Conservation (phyloP, 2,113 vertebrate genomes). For the Grammomys surdaster region DNA sequence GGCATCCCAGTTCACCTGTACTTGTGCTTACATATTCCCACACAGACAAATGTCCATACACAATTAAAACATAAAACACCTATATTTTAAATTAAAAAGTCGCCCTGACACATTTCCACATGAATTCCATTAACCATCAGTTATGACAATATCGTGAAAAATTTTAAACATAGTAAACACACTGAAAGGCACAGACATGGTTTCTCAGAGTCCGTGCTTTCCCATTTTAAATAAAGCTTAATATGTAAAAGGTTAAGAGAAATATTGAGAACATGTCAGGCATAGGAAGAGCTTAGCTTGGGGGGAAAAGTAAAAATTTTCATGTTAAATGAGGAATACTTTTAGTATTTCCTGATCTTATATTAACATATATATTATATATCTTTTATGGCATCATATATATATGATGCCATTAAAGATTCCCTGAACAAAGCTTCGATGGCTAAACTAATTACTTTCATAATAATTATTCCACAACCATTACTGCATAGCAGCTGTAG, state of each 20-base stretch:
- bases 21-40: background rate
- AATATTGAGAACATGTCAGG: background rate
- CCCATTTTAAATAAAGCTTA: background rate
- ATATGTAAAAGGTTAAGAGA: slow-evolving; percentile 2
- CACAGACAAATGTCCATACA: background rate
- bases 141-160: background rate
- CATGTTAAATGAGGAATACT: background rate
- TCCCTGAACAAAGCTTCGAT: background rate
- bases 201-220: background rate
- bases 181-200: background rate
- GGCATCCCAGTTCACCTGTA: background rate
- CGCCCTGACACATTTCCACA: background rate
- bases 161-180: background rate
- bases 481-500: background rate
- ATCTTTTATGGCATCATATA: background rate
- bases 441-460: background rate
- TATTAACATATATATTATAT: background rate
- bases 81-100: background rate
- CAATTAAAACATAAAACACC: background rate
- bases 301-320: background rate
- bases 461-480: background rate
- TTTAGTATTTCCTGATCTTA: slow-evolving; percentile 36
- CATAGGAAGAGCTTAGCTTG: background rate
- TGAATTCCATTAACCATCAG: background rate
- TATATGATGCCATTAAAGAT: slow-evolving; percentile 9